Evolutionary conservation across 2,797 vertebrate genomes (phyloP), one percentile per base, ranked within the genome.

Genomic region (Anguilla obscura): DNA sequence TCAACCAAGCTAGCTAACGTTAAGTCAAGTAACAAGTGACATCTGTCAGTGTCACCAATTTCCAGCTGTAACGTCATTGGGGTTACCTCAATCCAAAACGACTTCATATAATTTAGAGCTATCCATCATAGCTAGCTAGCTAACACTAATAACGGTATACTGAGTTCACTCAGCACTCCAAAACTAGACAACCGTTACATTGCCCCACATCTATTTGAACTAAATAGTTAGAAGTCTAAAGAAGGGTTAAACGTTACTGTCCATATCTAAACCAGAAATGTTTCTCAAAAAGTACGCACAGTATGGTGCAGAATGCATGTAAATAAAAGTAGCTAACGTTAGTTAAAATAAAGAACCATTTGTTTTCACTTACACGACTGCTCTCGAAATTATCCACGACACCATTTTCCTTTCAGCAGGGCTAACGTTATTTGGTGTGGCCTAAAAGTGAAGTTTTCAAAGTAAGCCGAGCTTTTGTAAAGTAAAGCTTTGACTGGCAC

Each of bases 341-440:
- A 45, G 40, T 45, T 45, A 63, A 16, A 10, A 66, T 18, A 10
- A 40, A 66, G 7, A 40, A 45, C 2, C 1, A 16, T 83, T 83
- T 40, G 40, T 40, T 85, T 85, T 48, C 3, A 88, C 87, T 88
- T 88, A 88, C 87, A 90, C 87, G 76, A 90, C 85, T 45, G 85
- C 89, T 90, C 89, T 82, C 1, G 89, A 90, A 48, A 90, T 84
- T 30, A 88, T 86, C 89, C 89, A 87, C 63, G 89, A 90, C 69
- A 90, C 87, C 87, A 90, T 90, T 24, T 84, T 85, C 86, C 45
- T 52, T 85, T 18, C 27, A 30, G 52, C n/a, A 27, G 45, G 24
- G 52, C 18, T 27, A 27, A 27, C 63, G 63, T 69, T 58, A 8
- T 12, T 21, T 12, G 52, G 54, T 79, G 33, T 40, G 74, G 74